Base-by-base conservation (phyloP, 2,888 invertebrate species). In the Dione juno region DNA sequence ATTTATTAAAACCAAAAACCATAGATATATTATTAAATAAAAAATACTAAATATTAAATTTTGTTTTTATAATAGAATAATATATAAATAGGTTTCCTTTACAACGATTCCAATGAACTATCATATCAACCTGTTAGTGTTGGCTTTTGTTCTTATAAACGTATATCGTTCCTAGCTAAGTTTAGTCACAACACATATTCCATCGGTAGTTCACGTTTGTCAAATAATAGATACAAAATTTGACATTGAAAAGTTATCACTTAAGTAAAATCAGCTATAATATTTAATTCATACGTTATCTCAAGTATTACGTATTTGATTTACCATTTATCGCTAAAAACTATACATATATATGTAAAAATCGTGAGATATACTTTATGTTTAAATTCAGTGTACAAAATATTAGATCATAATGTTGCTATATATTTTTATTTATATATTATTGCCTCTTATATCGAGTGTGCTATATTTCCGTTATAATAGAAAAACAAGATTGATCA, bases 401-500 rank as follows among this genome's bases (percentile, higher is more conserved):
- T 43, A 10, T 40, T 9, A 19, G 13, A 59, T 6, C 14, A 59
- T 21, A 3, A 59, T 59, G 59, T 59, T 59, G 10, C 3, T 59
- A 14, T n/a, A 28, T 10, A 43, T 43, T 1, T 59, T 59, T 59
- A 1, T 43, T 8, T 43, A n/a, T 21, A 43, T 28, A 43, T n/a
- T 43, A 10, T 28, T 45, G 16, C n/a, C 45, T 11, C 6, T 61
- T 1, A 16, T 21, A 64, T 37, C 35, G 9, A 50, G 8, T 13
- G 19, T 48, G 14, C 19, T 50, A 40, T 64, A 64, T 48, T 48
- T 48, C 10, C 64, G 48, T 3, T 64, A 50, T 48, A 64, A 64
- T 64, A 48, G 64, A 37, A 64, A 37, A 16, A 64, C 37, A 19
- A 48, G 64, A 37, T 50, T 72, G 10, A 70, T 72, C 7, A 54